These are phyloP conservation scores for Spodoptera picta DNA, from an alignment of 2,888 invertebrate species.

Conservation along the genomic window DNA sequence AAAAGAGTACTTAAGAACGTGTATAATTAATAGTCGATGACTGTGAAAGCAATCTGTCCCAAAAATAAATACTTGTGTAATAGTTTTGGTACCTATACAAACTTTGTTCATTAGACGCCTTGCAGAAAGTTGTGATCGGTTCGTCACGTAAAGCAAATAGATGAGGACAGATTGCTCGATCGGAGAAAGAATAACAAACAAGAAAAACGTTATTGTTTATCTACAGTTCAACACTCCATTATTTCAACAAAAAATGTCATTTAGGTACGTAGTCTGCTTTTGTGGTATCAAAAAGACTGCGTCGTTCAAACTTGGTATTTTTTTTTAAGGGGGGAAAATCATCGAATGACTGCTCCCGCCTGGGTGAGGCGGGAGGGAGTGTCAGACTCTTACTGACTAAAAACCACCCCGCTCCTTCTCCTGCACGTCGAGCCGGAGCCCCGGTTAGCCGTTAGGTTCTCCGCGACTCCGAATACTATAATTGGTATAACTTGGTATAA, in stretches of 20 bases:
- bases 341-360: no score
- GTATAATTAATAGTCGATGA: neutral
- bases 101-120: constrained; percentile 37
- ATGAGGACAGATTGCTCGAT: constrained; percentile 3
- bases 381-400: no score
- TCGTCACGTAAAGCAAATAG: constrained; percentile 33
- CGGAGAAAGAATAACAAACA: constrained; percentile 10
- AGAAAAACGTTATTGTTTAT: constrained; percentile 19
- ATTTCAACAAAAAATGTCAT: constrained; percentile 4
- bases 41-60: constrained; percentile 12
- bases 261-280: no score
- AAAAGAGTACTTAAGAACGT: neutral
- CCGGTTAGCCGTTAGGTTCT: no score
- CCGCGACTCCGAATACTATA: no score
- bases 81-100: constrained; percentile 10
- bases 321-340: no score
- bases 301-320: no score
- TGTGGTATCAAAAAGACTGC: no score
- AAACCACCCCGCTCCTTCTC: no score
- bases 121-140: constrained; percentile 25
- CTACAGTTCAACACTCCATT: neutral
- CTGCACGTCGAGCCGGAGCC: no score
- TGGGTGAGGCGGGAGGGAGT: no score
- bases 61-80: constrained; percentile 6
- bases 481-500: no score